Conservation (phyloP, 2,888 invertebrate genomes). For the Cynaeus angustus region DNA sequence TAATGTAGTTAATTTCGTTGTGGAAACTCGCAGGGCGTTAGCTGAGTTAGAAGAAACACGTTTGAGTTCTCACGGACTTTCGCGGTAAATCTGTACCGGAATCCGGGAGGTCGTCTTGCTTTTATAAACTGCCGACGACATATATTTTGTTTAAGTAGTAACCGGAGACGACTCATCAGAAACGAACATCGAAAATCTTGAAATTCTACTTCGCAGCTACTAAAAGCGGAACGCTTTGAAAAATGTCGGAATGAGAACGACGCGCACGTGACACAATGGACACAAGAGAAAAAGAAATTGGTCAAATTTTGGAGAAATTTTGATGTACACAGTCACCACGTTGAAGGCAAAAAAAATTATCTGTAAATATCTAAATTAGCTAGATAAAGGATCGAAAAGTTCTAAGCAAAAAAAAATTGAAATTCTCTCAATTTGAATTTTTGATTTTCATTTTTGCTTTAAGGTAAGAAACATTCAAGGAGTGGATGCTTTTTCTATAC, state of each 20-base stretch:
- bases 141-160: constrained; percentile 48
- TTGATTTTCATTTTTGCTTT: no score
- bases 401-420: no score
- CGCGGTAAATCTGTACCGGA: constrained; percentile 55
- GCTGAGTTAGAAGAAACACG: constrained; percentile 53
- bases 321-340: no score
- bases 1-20: constrained; percentile 40
- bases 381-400: no score
- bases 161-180: constrained; percentile 49
- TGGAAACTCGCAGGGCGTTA: constrained; percentile 50
- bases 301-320: neutral
- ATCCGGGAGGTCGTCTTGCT: constrained; percentile 53
- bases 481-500: no score
- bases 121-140: constrained; percentile 50
- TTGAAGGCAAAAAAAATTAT: no score
- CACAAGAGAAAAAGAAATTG: neutral
- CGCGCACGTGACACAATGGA: constrained; percentile 50
- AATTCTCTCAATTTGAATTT: no score
- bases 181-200: constrained; percentile 51
- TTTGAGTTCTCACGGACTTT: constrained; percentile 58
- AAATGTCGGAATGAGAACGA: constrained; percentile 49
- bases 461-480: no score
- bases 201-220: constrained; percentile 54
- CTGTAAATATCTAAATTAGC: no score
- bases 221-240: constrained; percentile 53